Conservation (phyloP, 2,888 invertebrate species). For the Hirudinaria manillensis region DNA sequence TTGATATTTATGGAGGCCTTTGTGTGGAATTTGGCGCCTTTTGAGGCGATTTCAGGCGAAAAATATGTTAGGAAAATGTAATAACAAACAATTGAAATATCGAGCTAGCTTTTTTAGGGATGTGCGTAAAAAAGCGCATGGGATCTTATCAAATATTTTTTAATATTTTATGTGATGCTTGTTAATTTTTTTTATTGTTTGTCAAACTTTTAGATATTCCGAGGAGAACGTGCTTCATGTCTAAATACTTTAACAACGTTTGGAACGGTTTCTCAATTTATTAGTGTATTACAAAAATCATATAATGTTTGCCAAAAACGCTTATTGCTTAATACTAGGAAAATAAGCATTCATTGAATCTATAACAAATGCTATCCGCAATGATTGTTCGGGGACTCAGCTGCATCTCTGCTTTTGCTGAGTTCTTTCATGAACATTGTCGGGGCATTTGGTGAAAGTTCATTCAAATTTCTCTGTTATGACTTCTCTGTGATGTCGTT, state of each 20-base stretch:
- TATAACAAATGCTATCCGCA: neutral
- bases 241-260: no score
- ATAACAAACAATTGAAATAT: conserved; percentile 25
- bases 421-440: conserved; percentile 13
- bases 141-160: neutral
- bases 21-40: conserved; percentile 17
- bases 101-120: conserved; percentile 12
- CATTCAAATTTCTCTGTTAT: no score
- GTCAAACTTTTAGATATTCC: no score
- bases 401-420: conserved; percentile 11
- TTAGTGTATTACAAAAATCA: neutral
- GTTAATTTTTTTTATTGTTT: no score
- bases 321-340: no score
- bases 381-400: neutral
- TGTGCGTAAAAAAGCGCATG: neutral
- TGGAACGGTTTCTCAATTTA: no score
- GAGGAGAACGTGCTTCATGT: no score
- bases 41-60: conserved; percentile 5
- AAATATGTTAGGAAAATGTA: conserved; percentile 8
- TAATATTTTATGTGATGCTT: neutral
- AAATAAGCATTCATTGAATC: no score
- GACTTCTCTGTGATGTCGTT: no score
- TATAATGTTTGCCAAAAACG: neutral
- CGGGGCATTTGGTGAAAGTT: neutral
- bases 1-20: neutral